Percentiles rank a stretch among this genome's conserved stretches.
These are phyloP conservation scores for Agapostemon virescens DNA, from an alignment of 2,888 invertebrate species.

Conservation along the genomic window DNA sequence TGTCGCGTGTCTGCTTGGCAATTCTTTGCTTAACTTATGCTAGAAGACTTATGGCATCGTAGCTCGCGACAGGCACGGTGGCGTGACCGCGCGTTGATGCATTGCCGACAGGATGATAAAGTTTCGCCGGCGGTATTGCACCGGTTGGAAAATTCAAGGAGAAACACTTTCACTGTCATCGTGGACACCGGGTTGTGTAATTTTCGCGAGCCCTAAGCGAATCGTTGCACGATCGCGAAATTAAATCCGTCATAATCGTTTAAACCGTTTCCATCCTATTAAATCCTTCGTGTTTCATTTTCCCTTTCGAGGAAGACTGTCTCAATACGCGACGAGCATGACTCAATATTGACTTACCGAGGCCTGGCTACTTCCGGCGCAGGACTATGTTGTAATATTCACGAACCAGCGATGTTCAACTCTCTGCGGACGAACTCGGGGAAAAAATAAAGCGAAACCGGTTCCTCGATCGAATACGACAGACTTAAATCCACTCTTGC, in stretches of 20 bases:
- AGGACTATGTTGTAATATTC: no score
- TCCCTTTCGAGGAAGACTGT: neutral
- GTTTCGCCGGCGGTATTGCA: neutral
- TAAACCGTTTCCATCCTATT: neutral
- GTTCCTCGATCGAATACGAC: no score
- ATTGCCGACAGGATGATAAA: neutral
- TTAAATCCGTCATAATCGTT: neutral
- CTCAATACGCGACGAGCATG: no score
- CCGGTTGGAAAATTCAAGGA: constrained; percentile 74
- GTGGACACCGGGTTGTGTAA: constrained; percentile 65
- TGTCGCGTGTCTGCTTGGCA: neutral
- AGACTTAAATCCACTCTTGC: no score
- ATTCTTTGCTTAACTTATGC: neutral
- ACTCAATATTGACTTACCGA: no score
- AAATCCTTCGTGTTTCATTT: neutral
- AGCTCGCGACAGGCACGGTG: neutral
- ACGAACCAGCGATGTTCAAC: no score
- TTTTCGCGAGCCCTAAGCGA: constrained; percentile 17
- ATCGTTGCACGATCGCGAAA: neutral
- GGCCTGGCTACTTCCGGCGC: no score
- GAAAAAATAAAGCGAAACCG: no score
- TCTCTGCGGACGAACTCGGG: no score
- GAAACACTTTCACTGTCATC: constrained; percentile 79
- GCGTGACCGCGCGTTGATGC: constrained; percentile 21
- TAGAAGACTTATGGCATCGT: neutral